Conservation (phyloP, 2,113 vertebrate genomes). For the Coryphaenoides rupestris region DNA sequence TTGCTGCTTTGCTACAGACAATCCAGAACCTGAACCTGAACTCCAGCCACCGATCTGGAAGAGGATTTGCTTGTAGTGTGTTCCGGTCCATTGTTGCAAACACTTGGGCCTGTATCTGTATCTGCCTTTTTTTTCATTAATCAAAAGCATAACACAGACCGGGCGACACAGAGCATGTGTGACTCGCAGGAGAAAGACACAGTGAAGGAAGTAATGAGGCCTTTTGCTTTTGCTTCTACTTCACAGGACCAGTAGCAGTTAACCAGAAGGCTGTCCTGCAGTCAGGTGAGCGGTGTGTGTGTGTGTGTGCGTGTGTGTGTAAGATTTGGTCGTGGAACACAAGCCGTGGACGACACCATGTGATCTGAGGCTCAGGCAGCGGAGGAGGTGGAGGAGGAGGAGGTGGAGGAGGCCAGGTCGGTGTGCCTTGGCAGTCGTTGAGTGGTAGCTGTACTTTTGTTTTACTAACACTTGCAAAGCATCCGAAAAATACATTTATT, state of each 20-base stretch:
- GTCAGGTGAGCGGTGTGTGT: conserved; percentile 48
- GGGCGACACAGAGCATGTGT: conserved; percentile 30
- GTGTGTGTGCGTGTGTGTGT: no score
- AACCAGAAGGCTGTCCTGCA: conserved; percentile 27
- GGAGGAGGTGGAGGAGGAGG: no score
- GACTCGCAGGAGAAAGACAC: conserved; percentile 23
- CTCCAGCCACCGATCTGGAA: no score
- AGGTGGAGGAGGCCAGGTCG: no score
- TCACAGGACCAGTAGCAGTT: conserved; percentile 22
- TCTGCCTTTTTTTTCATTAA: conserved; percentile 26
- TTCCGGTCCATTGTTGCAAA: conserved; percentile 25
- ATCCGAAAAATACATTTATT: conserved; percentile 33
- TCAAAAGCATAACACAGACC: conserved; percentile 15
- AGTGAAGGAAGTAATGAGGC: conserved; percentile 26
- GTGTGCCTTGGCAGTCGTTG: conserved; percentile 45
- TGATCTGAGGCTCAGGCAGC: no score
- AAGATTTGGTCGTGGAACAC: conserved; percentile 44
- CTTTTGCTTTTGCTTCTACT: conserved; percentile 36
- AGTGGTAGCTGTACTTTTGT: conserved; percentile 40
- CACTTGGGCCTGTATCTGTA: no score
- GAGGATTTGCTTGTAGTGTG: conserved; percentile 27
- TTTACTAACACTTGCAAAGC: conserved; percentile 45
- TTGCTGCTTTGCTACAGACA: no score
- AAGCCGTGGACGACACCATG: conserved; percentile 48
- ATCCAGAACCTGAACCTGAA: no score